phyloP scores from a whole-genome alignment of 2,888 invertebrate species.

The Anoplius nigerrimus region DNA sequence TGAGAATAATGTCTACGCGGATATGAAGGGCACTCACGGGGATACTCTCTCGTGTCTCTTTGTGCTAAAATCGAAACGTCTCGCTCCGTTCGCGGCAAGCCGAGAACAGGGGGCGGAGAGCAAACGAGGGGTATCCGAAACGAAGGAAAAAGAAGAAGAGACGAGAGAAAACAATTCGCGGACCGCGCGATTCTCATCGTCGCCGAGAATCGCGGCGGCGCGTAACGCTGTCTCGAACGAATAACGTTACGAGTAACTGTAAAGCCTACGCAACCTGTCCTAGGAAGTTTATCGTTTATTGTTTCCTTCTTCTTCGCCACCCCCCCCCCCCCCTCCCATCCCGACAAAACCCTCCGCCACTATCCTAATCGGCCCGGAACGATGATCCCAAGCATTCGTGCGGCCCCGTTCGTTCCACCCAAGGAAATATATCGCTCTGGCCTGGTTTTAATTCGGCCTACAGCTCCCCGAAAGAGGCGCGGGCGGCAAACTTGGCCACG shows the following conservation, averaged over 20 bases:
- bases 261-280: constrained; percentile 36
- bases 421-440: constrained; percentile 7
- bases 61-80: constrained; percentile 6
- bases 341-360: constrained; percentile 41
- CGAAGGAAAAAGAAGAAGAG: too few species aligned
- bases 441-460: too few species aligned
- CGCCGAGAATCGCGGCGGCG: too few species aligned
- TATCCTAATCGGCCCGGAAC: constrained; percentile 53
- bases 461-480: too few species aligned
- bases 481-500: too few species aligned
- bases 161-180: too few species aligned
- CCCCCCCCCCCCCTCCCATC: constrained; percentile 16
- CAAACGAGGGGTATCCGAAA: too few species aligned
- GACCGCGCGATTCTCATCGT: too few species aligned
- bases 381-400: constrained; percentile 47
- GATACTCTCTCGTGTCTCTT: not conserved
- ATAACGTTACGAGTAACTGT: too few species aligned
- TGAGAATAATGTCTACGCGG: constrained; percentile 6
- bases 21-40: constrained; percentile 4
- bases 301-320: constrained; percentile 35
- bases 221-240: too few species aligned
- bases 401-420: constrained; percentile 21
- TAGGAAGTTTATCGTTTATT: constrained; percentile 44
- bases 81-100: not conserved
- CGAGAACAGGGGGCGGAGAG: too few species aligned